Conservation (phyloP, 2,113 vertebrate species). For the Colinus virginianus region DNA sequence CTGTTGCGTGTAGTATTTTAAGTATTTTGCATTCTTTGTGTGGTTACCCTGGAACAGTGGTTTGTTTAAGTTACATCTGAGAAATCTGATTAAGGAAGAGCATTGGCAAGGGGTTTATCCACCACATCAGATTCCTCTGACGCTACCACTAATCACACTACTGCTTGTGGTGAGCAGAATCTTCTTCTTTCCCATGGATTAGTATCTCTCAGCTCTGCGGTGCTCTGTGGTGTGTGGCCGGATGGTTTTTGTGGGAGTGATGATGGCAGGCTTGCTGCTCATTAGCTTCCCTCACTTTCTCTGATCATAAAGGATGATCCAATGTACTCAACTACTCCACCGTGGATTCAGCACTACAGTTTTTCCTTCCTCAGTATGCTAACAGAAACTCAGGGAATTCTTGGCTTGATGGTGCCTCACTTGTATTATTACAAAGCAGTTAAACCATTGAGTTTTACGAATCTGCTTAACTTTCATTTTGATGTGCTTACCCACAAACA, state of each 20-base stretch:
- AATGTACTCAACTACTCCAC: not conserved
- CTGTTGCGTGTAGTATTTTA: not conserved
- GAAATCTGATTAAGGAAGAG: not conserved
- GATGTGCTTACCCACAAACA: not conserved
- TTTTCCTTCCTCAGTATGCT: not conserved
- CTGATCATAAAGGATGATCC: conserved; percentile 41
- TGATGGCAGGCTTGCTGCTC: not conserved
- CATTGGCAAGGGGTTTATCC: not conserved
- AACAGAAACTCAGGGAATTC: not conserved
- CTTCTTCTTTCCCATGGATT: conserved; percentile 49
- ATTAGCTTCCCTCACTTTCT: conserved; percentile 32
- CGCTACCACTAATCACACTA: conserved; percentile 52
- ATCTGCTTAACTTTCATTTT: not conserved
- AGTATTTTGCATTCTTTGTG: not conserved
- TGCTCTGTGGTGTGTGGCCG: conserved; percentile 11
- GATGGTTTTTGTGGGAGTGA: not conserved
- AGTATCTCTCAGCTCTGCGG: conserved; percentile 5
- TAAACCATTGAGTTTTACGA: accelerated
- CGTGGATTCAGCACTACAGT: conserved; percentile 39
- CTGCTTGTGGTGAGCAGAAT: conserved; percentile 35
- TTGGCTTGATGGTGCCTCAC: not conserved
- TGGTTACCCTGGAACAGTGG: not conserved
- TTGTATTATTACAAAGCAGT: not conserved
- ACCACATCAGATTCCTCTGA: not conserved
- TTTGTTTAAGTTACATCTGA: conserved; percentile 5